These are phyloP conservation scores for Sinocyclocheilus grahami DNA, from an alignment of 2,113 vertebrate genomes.

Conservation along the genomic window DNA sequence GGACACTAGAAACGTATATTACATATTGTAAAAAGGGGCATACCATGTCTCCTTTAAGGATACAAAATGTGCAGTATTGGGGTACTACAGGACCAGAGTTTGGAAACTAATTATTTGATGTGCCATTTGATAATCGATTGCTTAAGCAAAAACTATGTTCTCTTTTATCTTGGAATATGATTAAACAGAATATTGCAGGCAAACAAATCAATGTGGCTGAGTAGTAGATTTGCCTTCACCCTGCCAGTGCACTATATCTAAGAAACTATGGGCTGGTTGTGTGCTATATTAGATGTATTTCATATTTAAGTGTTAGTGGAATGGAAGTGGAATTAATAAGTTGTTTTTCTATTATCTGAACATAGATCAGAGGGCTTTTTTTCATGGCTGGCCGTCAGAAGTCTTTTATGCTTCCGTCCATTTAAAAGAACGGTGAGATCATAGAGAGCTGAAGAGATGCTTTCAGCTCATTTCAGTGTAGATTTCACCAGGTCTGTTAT, in stretches of 20 bases:
- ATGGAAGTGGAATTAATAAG: conserved; percentile 3
- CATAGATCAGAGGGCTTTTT: conserved; percentile 20
- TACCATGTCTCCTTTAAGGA: too few species aligned
- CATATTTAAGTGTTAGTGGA: neutral
- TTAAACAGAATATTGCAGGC: neutral
- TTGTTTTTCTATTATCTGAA: neutral
- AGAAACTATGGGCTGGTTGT: neutral
- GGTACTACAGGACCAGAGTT: neutral
- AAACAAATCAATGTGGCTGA: neutral
- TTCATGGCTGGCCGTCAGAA: neutral
- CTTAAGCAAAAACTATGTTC: neutral
- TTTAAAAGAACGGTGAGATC: conserved; percentile 35
- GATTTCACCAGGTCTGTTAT: neutral
- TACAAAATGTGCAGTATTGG: neutral
- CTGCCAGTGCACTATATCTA: neutral
- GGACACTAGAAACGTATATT: too few species aligned
- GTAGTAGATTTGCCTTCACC: neutral
- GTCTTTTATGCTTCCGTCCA: conserved; percentile 27
- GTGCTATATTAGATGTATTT: neutral
- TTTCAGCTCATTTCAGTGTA: conserved; percentile 23
- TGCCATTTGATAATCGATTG: neutral
- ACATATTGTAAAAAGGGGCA: too few species aligned
- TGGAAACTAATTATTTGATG: neutral
- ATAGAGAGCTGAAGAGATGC: conserved; percentile 23
- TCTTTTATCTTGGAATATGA: neutral